Base-by-base conservation (phyloP, 2,888 invertebrate genomes). In the Synergus itoensis region DNA sequence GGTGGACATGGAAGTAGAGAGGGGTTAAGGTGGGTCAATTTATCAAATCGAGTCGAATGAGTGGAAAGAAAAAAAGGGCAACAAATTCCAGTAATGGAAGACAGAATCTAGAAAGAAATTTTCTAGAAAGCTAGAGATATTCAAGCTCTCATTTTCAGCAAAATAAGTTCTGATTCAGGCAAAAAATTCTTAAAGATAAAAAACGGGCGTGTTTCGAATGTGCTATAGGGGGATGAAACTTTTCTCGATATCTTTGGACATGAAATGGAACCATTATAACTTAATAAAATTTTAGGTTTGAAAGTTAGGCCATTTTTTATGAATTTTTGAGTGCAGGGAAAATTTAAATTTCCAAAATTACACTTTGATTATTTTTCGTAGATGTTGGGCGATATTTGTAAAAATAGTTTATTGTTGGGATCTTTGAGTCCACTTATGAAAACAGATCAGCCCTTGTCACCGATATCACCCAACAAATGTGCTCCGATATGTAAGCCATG, bases 401-500 rank as follows among this genome's bases (percentile, higher is more conserved):
- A 69, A 45, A 48, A 2, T 14, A 48, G 9, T 21, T 9, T 28
- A 21, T 28, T 28, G 48, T 69, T 45, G 2, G 4, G 48, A 48
- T 69, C 14, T 45, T 28, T 69, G 28, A 14, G 45, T 12, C 48
- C 16, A 14, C n/a, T 36, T 53, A 73, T 40, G n/a, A 53, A 53
- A 73, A 73, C 12, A 65, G 12, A 67, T 67, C 21, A 73, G n/a
- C 48, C 48, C 36, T 73, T 73, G n/a, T 73, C 53, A 73, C 53
- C 36, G 36, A 53, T 53, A 73, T 73, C 36, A 73, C 53, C 53
- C 73, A 53, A 73, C n/a, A 73, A 73, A 53, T n/a, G 53, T 73
- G n/a, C 53, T 40, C 12, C 4, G 73, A 73, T 73, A 73, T 53
- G 36, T 73, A 73, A 73, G 73, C 53, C 73, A 53, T 73, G 73